Evolutionary conservation across 2,888 invertebrate genomes (phyloP).

Genomic region (Poecilus cupreus): DNA sequence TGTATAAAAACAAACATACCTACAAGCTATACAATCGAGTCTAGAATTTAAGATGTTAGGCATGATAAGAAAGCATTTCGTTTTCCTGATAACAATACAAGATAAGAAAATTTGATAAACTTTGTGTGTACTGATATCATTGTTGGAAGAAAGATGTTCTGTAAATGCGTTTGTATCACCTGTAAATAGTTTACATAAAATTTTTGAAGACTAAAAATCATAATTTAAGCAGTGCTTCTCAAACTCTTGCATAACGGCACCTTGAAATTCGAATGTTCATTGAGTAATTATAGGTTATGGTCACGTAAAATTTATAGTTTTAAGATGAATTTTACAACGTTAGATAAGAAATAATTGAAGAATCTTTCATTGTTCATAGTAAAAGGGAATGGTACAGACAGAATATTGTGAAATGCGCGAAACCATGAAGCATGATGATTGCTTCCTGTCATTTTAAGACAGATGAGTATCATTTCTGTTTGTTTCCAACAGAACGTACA

Average conservation of each 20-base stretch:
- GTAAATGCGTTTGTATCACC: too few relatives aligned
- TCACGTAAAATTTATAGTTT: slow-evolving; percentile 4
- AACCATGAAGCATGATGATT: slow-evolving; percentile 26
- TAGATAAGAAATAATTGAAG: not conserved
- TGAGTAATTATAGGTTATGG: slow-evolving; percentile 18
- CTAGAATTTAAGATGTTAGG: too few relatives aligned
- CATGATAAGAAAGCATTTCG: not conserved
- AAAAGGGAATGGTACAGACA: not conserved
- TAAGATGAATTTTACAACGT: slow-evolving; percentile 12
- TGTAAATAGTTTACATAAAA: too few relatives aligned
- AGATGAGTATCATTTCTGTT: slow-evolving; percentile 24
- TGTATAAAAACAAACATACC: too few relatives aligned
- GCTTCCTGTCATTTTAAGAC: slow-evolving; percentile 32
- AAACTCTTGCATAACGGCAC: not conserved
- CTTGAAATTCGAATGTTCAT: not conserved
- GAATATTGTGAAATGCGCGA: slow-evolving; percentile 26
- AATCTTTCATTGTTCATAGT: slow-evolving; percentile 15
- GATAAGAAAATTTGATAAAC: not conserved
- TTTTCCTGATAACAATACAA: not conserved
- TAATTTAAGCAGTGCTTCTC: not conserved
- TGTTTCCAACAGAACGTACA: not conserved
- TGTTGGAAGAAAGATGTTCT: not conserved
- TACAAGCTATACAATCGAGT: too few relatives aligned
- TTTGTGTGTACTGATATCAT: not conserved
- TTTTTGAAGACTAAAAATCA: too few relatives aligned